Conservation (phyloP, 2,797 vertebrate species). For the Pogoniulus pusillus region DNA sequence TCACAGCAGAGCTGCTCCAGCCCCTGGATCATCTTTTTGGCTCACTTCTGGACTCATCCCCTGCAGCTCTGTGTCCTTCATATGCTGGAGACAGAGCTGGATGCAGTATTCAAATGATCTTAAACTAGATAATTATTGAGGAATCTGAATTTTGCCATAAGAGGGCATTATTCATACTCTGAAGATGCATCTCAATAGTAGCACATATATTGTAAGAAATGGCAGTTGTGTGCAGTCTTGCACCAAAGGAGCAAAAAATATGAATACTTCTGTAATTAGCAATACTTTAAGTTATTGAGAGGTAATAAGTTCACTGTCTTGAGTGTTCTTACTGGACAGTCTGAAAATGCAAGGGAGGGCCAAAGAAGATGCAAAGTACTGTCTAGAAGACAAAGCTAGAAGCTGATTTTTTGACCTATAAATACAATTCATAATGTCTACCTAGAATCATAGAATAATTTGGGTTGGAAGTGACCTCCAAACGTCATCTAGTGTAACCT, state of each 20-base stretch:
- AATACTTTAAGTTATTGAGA: background rate
- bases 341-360: background rate
- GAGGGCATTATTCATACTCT: constrained; percentile 58
- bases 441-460: no score
- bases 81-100: no score
- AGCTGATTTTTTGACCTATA: background rate
- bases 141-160: constrained; percentile 58
- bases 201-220: background rate
- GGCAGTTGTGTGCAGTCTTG: background rate
- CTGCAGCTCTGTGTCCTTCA: no score
- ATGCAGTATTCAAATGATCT: background rate
- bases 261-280: background rate
- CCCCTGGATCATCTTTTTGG: no score
- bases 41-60: no score
- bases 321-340: background rate
- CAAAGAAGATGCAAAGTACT: background rate
- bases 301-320: background rate
- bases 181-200: background rate
- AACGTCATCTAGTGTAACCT: no score
- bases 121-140: background rate
- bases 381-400: background rate
- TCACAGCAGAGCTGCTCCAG: no score
- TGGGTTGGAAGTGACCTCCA: no score
- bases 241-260: background rate
- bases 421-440: background rate